Base-by-base conservation (phyloP, 2,113 vertebrate genomes). In the Pungitius pungitius region DNA sequence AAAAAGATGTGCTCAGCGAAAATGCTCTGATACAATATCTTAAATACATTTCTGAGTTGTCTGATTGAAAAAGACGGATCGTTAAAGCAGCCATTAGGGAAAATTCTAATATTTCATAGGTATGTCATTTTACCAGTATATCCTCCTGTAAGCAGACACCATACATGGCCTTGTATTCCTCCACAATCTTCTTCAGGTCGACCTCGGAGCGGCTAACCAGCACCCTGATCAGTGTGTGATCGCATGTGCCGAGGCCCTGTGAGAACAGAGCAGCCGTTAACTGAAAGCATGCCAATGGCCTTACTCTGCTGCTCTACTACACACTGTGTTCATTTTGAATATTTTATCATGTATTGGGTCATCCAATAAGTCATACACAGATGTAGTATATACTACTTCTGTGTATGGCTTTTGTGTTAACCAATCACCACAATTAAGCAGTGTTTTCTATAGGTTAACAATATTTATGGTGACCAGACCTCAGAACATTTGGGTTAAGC, bases 201-300 rank as follows among this genome's bases (percentile, higher is more conserved):
- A 95, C 57, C 85, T 98, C 97, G n/a, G 96, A 96, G 57, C 95
- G 96, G 0, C 95, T 96, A 85, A 98, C 95, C 88, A 98, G 92
- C 58, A 98, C 87, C 79, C 97, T 93, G 82, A 92, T 96, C 61
- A 98, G 76, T 0, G 89, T 80, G 20, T 92, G 83, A 47, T 95
- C 88, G 27, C 88, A 83, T 0, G 94, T 95, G 30, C 96, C 96
- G 30, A 4, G 0, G 4, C 96, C 94, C 97, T 95, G 77, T 15
- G 61, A 64, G 15, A 49, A 51, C 24, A 9, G 24, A 79, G 15
- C 45, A 35, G 37, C 62, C 45, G 4, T 6, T 57, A 15, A 15
- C 5, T 54, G 10, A 55, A 13, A 26, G 27, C 49, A 45, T 13
- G 17, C 24, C 43, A 42, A 42, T n/a, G 3, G 2, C 58, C 57